Evolutionary conservation across 1,140 invertebrate species (phyloP), one percentile per base, ranked within the genome.

Genomic region (Hermatobates lingyangjiaoensis): DNA sequence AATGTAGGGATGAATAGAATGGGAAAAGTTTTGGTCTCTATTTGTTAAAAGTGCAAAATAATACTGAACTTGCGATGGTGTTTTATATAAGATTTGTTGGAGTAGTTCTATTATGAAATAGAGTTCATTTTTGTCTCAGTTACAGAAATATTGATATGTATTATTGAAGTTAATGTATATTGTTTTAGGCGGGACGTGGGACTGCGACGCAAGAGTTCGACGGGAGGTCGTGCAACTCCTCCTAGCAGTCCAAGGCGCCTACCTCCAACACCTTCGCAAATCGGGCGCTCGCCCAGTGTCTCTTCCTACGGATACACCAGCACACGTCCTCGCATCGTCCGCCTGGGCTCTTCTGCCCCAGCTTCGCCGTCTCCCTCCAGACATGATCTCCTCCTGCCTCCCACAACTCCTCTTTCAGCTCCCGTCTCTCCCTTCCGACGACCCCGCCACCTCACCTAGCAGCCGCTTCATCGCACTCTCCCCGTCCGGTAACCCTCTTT

Each of bases 241-340:
- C 51, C 51, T 1, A 42, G 42, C 18, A 46, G 42, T 2, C 51
- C 51, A 20, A 26, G 51, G 14, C 23, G 51, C 3, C 42, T 42
- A 3, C 51, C 44, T 18, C 51, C 51, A 3, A 42, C 51, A 23
- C 44, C 51, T 24, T n/a, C n/a, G n/a, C n/a, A n/a, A n/a, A 42
- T 42, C n/a, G 44, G 25, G 10, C 26, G 10, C 14, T 20, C 44
- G 1, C 25, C 40, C 1, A 38, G 48, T 25, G 24, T 20, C 5
- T 14, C 21, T 5, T 42, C 39, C 7, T 20, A 18, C 4, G 21
- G 14, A 7, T 4, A 20, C 4, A 20, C 14, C 5, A 42, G 39
- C 21, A 20, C 39, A 5, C 5, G 5, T 18, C 21, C 39, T 4
- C 7, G 39, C 5, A 42, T 42, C 5, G 18, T 4, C 4, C 39